A percentile compares a stretch with the other conserved stretches of the same genome.
Evolutionary conservation across 2,888 invertebrate species (phyloP).

Genomic region (Marronus borbonicus): DNA sequence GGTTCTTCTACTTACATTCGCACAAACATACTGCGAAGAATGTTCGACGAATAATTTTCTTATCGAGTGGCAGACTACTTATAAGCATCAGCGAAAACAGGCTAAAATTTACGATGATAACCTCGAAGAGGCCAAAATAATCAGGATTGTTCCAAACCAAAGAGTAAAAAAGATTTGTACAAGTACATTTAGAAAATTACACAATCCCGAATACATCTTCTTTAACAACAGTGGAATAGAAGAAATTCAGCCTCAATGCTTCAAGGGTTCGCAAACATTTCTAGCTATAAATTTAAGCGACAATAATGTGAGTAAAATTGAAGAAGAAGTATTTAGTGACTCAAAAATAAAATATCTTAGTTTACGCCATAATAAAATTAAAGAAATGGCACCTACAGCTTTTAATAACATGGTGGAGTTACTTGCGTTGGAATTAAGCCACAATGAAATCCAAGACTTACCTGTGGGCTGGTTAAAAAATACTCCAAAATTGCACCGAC

Average conservation of each 20-base stretch:
- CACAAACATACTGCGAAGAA: slow-evolving; percentile 3
- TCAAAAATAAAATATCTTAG: slow-evolving; percentile 58
- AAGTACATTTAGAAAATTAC: neutral
- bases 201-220: neutral
- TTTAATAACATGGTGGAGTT: slow-evolving; percentile 61
- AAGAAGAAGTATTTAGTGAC: slow-evolving; percentile 59
- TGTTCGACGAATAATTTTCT: slow-evolving; percentile 6
- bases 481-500: slow-evolving; percentile 58
- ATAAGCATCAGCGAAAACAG: neutral
- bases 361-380: slow-evolving; percentile 59
- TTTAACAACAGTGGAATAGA: slow-evolving; percentile 58
- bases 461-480: slow-evolving; percentile 59
- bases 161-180: neutral
- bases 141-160: neutral
- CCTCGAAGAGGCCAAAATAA: slow-evolving; percentile 2
- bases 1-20: neutral
- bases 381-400: slow-evolving; percentile 58
- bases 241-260: slow-evolving; percentile 59
- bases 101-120: neutral
- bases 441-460: slow-evolving; percentile 59
- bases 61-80: neutral
- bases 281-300: slow-evolving; percentile 49
- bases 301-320: slow-evolving; percentile 58
- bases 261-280: slow-evolving; percentile 58
- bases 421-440: slow-evolving; percentile 57